Base-by-base conservation (phyloP, 2,797 vertebrate species). In the Fratercula arctica region DNA sequence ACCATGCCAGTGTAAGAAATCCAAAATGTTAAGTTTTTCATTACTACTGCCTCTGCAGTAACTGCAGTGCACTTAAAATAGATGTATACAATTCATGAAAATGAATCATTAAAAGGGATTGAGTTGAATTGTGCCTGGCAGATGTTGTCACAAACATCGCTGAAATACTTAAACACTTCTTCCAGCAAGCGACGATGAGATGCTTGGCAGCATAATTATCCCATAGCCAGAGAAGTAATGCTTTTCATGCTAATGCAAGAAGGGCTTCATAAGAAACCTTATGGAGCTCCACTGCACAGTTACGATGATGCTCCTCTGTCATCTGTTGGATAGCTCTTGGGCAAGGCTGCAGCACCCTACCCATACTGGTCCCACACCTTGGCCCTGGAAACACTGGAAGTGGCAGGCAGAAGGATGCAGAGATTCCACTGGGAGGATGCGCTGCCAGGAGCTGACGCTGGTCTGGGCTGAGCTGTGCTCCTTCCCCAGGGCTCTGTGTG, bases 141-240 rank as follows among this genome's bases (percentile, higher is more conserved):
- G 95, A 96, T 96, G 89, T 94, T 95, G 92, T 92, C 87, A 93
- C 93, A 96, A 92, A 87, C 85, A 85, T 64, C 68, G 78, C 78
- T 94, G 82, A 91, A 94, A 78, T 93, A 83, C 92, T 96, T 75
- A 67, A 94, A 87, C 57, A 43, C 48, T 96, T 92, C 67, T 96
- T 93, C 60, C 60, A 96, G 81, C 68, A 57, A 78, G 48, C 4
- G 3, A 60, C 0, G 3, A 74, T 31, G 21, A 64, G 64, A 73
- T 33, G 37, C 90, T 87, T 66, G 75, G 84, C 72, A 93, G 72
- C 37, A 39, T 63, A 87, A 87, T 92, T 85, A 60, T 70, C 51
- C 67, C 41, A 11, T 23, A 76, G 31, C 25, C 57, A 70, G 63
- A 41, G 60, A 96, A 82, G 39, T 15, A 78, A 54, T 25, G 63